phyloP scores from a whole-genome alignment of 2,888 invertebrate species.

The Brachyptera risi region DNA sequence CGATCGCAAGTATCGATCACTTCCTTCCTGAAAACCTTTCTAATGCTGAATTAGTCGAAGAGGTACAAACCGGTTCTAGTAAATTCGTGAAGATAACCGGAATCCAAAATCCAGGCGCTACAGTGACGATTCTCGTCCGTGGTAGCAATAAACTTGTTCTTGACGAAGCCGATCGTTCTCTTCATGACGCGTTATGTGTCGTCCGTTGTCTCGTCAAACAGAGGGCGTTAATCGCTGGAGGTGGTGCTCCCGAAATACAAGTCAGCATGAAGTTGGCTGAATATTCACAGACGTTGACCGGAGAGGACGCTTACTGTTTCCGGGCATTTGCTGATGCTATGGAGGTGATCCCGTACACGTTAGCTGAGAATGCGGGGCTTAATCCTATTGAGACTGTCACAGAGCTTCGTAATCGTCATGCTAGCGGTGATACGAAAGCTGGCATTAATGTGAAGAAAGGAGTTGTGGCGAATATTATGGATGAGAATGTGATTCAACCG shows the following conservation, averaged over 20 bases:
- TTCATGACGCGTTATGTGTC: slow-evolving; percentile 84
- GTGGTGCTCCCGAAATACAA: slow-evolving; percentile 97
- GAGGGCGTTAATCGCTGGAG: slow-evolving; percentile 57
- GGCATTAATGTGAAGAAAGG: slow-evolving; percentile 92
- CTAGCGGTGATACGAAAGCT: slow-evolving; percentile 75
- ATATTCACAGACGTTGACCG: slow-evolving; percentile 76
- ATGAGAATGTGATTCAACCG: slow-evolving; percentile 97
- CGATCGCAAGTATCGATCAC: slow-evolving; percentile 96
- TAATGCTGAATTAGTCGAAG: slow-evolving; percentile 90
- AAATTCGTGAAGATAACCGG: slow-evolving; percentile 93
- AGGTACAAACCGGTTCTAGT: slow-evolving; percentile 80
- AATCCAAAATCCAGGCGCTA: slow-evolving; percentile 80
- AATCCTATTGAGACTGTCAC: slow-evolving; percentile 95
- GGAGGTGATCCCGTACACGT: slow-evolving; percentile 86
- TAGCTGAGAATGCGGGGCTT: slow-evolving; percentile 89
- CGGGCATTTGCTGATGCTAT: slow-evolving; percentile 93
- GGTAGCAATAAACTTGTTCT: slow-evolving; percentile 80
- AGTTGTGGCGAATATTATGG: slow-evolving; percentile 40
- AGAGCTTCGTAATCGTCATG: slow-evolving; percentile 91
- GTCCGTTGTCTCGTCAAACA: slow-evolving; percentile 95
- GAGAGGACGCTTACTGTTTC: slow-evolving; percentile 88
- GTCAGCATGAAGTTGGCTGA: slow-evolving; percentile 79
- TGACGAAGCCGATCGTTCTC: slow-evolving; percentile 74
- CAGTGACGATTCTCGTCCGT: slow-evolving; percentile 88
- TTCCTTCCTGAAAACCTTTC: slow-evolving; percentile 90